Evolutionary conservation across 2,797 vertebrate species (phyloP).

Genomic region (Sphenodon punctatus): DNA sequence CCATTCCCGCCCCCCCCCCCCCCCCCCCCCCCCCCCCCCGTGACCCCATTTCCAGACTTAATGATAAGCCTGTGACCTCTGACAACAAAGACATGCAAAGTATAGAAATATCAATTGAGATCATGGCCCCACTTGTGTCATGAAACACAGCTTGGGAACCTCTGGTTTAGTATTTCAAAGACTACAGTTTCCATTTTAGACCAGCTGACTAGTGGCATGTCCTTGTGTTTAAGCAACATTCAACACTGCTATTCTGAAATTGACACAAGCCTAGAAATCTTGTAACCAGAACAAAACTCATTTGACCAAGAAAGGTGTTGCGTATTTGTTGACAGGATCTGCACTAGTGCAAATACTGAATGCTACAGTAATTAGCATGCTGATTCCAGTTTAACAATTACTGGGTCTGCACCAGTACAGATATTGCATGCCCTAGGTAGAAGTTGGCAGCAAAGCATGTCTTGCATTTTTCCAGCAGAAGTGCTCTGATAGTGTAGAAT

Average conservation of each 20-base stretch:
- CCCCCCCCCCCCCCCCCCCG: too few relatives aligned
- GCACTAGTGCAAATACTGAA: slow-evolving; percentile 26
- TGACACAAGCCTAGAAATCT: slow-evolving; percentile 1
- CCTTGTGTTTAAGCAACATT: not conserved
- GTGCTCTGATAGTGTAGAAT: slow-evolving; percentile 63
- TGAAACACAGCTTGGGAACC: not conserved
- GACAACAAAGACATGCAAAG: too few relatives aligned
- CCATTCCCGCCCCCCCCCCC: too few relatives aligned
- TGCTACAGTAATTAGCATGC: slow-evolving; percentile 46
- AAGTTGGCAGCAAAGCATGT: slow-evolving; percentile 73
- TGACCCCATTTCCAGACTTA: too few relatives aligned
- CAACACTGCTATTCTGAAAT: not conserved
- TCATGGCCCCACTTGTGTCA: too few relatives aligned
- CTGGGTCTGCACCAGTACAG: slow-evolving; percentile 55
- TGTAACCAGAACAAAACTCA: not conserved
- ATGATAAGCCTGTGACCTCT: too few relatives aligned
- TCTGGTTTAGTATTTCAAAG: not conserved
- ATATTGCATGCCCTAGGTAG: slow-evolving; percentile 68
- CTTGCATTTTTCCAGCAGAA: slow-evolving; percentile 66
- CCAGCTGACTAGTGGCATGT: not conserved
- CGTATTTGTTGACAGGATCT: slow-evolving; percentile 6
- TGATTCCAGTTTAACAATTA: not conserved
- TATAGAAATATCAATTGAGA: too few relatives aligned
- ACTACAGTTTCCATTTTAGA: not conserved
- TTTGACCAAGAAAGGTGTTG: not conserved